Percentiles rank a stretch among this genome's conserved stretches.
Conservation (phyloP, 2,888 invertebrate species). For the Empis livida region DNA sequence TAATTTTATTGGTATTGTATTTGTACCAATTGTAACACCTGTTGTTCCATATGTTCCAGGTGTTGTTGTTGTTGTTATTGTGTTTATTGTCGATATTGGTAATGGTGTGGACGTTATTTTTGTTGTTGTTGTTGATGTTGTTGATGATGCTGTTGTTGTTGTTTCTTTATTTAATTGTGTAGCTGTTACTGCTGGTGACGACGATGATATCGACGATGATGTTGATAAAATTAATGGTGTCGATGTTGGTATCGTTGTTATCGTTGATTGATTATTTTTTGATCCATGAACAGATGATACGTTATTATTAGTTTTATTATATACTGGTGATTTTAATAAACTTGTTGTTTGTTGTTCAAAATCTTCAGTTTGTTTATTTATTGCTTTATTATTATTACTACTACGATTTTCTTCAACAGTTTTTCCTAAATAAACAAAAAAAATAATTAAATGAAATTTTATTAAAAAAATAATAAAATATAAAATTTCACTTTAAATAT, state of each 20-base stretch:
- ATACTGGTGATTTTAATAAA: not conserved
- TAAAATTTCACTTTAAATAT: not conserved
- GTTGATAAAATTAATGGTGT: not conserved
- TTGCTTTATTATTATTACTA: conserved; percentile 9
- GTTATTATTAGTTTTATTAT: not conserved
- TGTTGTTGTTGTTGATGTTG: conserved; percentile 16
- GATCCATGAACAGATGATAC: not conserved
- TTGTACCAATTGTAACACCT: too few relatives aligned
- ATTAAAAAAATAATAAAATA: not conserved
- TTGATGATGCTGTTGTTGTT: conserved; percentile 11
- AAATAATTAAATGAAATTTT: conserved; percentile 1
- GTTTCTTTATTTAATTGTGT: conserved; percentile 1
- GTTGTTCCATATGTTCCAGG: too few relatives aligned
- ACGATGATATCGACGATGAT: not conserved
- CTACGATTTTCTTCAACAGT: conserved; percentile 9
- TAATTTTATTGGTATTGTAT: too few relatives aligned
- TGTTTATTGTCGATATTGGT: too few relatives aligned
- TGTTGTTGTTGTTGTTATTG: too few relatives aligned
- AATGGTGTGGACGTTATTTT: conserved; percentile 5
- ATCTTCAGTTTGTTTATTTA: conserved; percentile 2
- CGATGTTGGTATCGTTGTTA: conserved; percentile 8
- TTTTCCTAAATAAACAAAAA: conserved; percentile 7
- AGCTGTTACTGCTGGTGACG: not conserved
- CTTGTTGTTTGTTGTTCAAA: not conserved
- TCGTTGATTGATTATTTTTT: conserved; percentile 3